Conservation (phyloP, 2,888 invertebrate genomes). For the Prosapia bicincta region DNA sequence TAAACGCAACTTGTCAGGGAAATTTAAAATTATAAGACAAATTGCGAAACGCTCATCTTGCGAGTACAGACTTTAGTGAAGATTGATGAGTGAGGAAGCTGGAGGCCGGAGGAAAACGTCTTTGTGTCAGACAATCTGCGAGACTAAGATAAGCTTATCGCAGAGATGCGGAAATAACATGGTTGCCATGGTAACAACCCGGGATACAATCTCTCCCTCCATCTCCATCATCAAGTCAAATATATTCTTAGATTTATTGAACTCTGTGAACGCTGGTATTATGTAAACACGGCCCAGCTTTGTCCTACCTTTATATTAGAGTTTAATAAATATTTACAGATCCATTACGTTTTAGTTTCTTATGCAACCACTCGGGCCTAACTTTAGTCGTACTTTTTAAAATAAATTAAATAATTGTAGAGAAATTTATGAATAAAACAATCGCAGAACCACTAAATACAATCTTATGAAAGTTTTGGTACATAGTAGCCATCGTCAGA, state of each 20-base stretch:
- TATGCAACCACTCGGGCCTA: no score
- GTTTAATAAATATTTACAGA: no score
- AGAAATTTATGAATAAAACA: no score
- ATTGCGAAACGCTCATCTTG: background rate
- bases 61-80: background rate
- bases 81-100: background rate
- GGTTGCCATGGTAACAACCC: conserved; percentile 21
- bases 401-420: no score
- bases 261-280: background rate
- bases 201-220: conserved; percentile 16
- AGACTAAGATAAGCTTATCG: conserved; percentile 23
- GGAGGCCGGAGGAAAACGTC: conserved; percentile 14
- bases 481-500: no score
- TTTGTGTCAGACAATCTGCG: conserved; percentile 24
- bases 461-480: no score
- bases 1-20: background rate
- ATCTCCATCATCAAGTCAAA: background rate
- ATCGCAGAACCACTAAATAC: no score
- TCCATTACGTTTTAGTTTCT: no score
- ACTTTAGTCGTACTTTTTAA: no score
- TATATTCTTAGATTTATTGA: conserved; percentile 2
- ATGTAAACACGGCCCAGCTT: background rate
- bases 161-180: conserved; percentile 26
- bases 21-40: background rate
- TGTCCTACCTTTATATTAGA: no score